Evolutionary conservation across 2,113 vertebrate species (phyloP).

Genomic region (Penelope pileata): DNA sequence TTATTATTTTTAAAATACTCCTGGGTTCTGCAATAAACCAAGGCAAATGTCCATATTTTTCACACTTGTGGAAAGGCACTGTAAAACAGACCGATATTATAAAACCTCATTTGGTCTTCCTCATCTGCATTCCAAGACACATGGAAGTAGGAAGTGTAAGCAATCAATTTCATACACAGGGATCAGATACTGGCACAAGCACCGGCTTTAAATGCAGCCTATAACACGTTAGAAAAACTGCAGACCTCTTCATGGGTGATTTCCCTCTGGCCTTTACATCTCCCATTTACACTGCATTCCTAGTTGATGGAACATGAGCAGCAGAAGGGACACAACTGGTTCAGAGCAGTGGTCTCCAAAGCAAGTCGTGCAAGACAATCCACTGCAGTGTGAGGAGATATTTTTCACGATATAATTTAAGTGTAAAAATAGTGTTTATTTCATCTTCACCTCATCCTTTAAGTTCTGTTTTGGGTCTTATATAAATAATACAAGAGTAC

Average conservation of each 20-base stretch:
- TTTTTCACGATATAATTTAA: background rate
- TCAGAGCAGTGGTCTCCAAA: background rate
- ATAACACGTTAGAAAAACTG: background rate
- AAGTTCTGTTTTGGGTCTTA: background rate
- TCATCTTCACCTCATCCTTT: background rate
- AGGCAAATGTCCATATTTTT: background rate
- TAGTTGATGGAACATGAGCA: too few species aligned
- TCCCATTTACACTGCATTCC: background rate
- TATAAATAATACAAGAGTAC: background rate
- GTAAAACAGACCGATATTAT: background rate
- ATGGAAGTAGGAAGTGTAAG: background rate
- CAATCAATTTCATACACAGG: background rate
- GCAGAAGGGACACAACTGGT: too few species aligned
- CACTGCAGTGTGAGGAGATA: rapidly evolving
- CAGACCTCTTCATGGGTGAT: background rate
- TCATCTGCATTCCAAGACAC: background rate
- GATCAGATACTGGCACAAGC: background rate
- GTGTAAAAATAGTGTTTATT: background rate
- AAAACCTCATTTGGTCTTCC: background rate
- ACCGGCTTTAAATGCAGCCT: background rate
- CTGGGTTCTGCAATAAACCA: background rate
- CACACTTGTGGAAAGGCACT: background rate
- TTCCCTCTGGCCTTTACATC: background rate
- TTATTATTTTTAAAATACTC: background rate
- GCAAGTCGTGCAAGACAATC: background rate